Percentiles rank a stretch among this genome's conserved stretches.
These are phyloP conservation scores for Zootoca vivipara DNA, from an alignment of 2,113 vertebrate species.

Conservation along the genomic window DNA sequence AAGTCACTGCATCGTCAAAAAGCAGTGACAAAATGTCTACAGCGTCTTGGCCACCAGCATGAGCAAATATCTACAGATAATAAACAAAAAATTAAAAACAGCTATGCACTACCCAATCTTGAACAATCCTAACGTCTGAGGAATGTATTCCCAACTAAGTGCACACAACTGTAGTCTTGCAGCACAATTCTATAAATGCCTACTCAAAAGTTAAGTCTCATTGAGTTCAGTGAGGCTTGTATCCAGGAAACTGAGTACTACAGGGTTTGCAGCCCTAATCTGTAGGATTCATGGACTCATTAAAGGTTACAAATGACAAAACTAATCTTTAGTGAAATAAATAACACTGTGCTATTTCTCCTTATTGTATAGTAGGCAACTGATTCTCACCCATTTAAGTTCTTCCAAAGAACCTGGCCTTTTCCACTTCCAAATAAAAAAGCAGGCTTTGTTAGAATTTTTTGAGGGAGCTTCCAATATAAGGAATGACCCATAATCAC, in stretches of 20 bases:
- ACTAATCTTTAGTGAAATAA: not conserved
- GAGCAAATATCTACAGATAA: not conserved
- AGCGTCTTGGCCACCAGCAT: not conserved
- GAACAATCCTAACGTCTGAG: not conserved
- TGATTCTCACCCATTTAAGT: not conserved
- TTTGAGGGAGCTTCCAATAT: not conserved
- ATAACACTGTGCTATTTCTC: not conserved
- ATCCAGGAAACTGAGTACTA: not conserved
- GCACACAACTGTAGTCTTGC: not conserved
- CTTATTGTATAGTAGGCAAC: not conserved
- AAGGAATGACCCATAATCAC: not conserved
- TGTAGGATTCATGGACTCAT: not conserved
- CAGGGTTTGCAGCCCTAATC: not conserved
- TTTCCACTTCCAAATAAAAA: not conserved
- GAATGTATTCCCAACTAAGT: not conserved
- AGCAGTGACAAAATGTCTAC: slow-evolving; percentile 1
- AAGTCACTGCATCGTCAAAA: not conserved
- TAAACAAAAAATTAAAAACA: not conserved
- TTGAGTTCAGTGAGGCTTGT: not conserved
- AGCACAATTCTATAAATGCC: not conserved
- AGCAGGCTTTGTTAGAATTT: not conserved
- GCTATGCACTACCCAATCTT: not conserved
- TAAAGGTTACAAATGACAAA: not conserved
- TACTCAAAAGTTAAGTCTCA: not conserved
- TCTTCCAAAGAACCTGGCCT: too few relatives aligned